Base-by-base conservation (phyloP, 1,140 invertebrate species). In the Drosophila varians region DNA sequence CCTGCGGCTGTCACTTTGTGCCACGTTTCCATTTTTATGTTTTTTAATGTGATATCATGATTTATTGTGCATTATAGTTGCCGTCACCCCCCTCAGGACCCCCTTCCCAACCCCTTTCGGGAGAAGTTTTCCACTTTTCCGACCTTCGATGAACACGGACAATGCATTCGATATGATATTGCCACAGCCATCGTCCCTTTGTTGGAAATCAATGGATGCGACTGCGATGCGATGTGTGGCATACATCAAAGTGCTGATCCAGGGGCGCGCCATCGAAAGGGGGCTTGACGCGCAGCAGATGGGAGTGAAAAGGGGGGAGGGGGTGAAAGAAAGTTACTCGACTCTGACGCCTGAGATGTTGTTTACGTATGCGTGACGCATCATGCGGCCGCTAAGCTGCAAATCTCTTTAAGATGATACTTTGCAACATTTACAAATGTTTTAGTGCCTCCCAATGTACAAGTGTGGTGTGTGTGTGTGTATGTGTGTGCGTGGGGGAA, bases 351-450 rank as follows among this genome's bases (percentile, higher is more conserved):
- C 31, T 64, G 66, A 53, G 57, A 43, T 58, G 62, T 80, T 86
- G 74, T 77, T 87, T 87, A 87, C 46, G 83, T 87, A 87, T 87
- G 82, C 82, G 83, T 88, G 62, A 88, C 82, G 82, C 83, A 87
- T 87, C 69, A 54, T 69, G 82, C 49, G 83, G 82, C 77, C 77
- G 82, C 82, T 87, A 87, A 87, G 82, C 82, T 87, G 82, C 82
- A 87, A 87, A 87, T 87, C 82, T 87, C 82, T 87, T 87, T 87
- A 87, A 87, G 82, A 87, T 87, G 82, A 87, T 87, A 87, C 82
- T 87, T 87, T 87, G 83, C 77, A 87, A 88, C 82, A 87, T 87
- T 87, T 87, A 87, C 82, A 87, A 87, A 87, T 87, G 82, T 87
- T 87, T 87, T 77, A 87, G 70, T 77, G 69, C 64, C 68, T 58